Base-by-base conservation (phyloP, 2,797 vertebrate species). In the Huso huso region DNA sequence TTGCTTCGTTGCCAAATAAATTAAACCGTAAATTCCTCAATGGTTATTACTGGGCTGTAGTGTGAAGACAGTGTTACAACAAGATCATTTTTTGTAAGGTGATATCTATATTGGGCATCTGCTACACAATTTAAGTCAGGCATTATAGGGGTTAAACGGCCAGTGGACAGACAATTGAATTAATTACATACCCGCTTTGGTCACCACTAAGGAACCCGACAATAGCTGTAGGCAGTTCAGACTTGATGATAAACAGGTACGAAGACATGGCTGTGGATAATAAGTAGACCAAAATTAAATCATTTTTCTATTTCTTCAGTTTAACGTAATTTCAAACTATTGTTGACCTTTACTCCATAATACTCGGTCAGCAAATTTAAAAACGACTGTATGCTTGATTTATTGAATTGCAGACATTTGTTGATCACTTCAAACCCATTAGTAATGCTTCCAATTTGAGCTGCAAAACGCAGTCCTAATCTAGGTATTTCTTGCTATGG, bases 191-290 rank as follows among this genome's bases (percentile, higher is more conserved):
- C 96, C 89, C 88, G 49, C 79, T 80, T 61, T 82, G 70, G 6
- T 87, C 88, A 74, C 75, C 75, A 11, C 66, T 79, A 72, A 94
- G 67, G 81, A 98, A 83, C 73, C 89, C 88, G 4, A 72, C 78
- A 76, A 98, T 91, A 77, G 91, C 81, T 60, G 88, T 87, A 72
- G 95, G 95, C 83, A 99, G 88, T 81, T 99, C 96, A 2, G 90
- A 86, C 82, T 97, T 97, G 77, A 99, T 83, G 87, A 98, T 93
- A 78, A 97, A 88, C 83, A 99, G 87, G 76, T 97, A 99, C 63
- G 95, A 94, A 7, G 97, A 86, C 97, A 98, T 99, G 57, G 93
- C 97, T 98, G 89, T 10, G 10, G 62, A 68, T 64, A 57, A 7
- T 3, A 52, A 65, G 52, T 49, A 70, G 6, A 12, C 23, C 6